Evolutionary conservation across 23 tunicate species (phyloP).

Genomic region (Ascidia mentula): DNA sequence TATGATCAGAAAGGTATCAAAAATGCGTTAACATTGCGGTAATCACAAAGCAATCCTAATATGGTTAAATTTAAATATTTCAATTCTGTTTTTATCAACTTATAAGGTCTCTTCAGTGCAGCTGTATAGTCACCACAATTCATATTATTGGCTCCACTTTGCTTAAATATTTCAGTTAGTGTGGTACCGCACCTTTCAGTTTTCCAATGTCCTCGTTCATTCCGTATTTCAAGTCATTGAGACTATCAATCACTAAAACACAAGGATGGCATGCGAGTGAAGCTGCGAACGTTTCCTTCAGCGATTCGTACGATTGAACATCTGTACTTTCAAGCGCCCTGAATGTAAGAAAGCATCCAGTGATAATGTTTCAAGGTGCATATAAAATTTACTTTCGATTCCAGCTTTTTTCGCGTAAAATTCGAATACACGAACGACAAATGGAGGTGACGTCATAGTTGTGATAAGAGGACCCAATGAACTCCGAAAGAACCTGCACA

Average conservation of each 20-base stretch:
- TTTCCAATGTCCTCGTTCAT: slow-evolving; percentile 69
- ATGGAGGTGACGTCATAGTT: slow-evolving; percentile 53
- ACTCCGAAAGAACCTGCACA: slow-evolving; percentile 55
- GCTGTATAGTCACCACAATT: too few species aligned
- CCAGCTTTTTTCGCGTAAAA: slow-evolving; percentile 41
- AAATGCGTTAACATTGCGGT: too few species aligned
- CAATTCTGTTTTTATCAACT: too few species aligned
- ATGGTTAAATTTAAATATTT: too few species aligned
- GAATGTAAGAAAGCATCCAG: not conserved
- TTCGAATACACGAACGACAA: slow-evolving; percentile 50
- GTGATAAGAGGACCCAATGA: slow-evolving; percentile 52
- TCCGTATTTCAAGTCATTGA: slow-evolving; percentile 41
- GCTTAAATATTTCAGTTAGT: too few species aligned
- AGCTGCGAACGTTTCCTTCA: slow-evolving; percentile 47
- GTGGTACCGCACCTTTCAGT: slow-evolving; percentile 78
- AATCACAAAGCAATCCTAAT: too few species aligned
- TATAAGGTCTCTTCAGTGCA: too few species aligned
- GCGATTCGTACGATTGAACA: slow-evolving; percentile 24
- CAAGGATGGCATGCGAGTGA: slow-evolving; percentile 55
- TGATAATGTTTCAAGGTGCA: not conserved
- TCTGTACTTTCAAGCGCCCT: slow-evolving; percentile 40
- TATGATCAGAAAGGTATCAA: too few species aligned
- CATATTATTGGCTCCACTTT: too few species aligned
- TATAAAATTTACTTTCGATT: slow-evolving; percentile 23
- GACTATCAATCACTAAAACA: slow-evolving; percentile 56